Evolutionary conservation across 1,140 invertebrate genomes (phyloP).

Genomic region (Cydia splendana): DNA sequence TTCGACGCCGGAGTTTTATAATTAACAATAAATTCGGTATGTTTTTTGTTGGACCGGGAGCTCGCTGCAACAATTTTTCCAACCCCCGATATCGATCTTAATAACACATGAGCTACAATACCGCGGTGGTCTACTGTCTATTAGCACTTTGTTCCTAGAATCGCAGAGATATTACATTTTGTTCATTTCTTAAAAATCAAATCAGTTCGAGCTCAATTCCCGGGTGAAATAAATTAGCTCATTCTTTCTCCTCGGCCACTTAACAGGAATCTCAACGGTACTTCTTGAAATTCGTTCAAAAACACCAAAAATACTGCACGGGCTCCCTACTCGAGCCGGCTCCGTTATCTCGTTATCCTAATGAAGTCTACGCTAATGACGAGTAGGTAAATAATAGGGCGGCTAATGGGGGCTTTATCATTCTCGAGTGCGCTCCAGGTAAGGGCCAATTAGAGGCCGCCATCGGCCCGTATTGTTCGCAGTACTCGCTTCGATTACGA

Average conservation of each 20-base stretch:
- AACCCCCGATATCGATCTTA: conserved; percentile 58
- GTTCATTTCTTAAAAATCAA: conserved; percentile 16
- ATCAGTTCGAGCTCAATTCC: conserved; percentile 37
- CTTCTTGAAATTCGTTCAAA: conserved; percentile 65
- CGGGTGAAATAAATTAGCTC: conserved; percentile 64
- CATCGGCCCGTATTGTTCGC: conserved; percentile 79
- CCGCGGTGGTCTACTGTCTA: conserved; percentile 54
- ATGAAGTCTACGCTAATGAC: conserved; percentile 80
- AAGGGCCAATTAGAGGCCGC: conserved; percentile 79
- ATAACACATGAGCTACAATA: conserved; percentile 57
- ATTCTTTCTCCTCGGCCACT: conserved; percentile 51
- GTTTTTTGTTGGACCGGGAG: conserved; percentile 69
- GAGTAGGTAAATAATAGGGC: conserved; percentile 80
- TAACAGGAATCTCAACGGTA: conserved; percentile 51
- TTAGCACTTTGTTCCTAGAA: conserved; percentile 41
- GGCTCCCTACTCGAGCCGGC: conserved; percentile 62
- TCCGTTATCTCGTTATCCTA: conserved; percentile 80
- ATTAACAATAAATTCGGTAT: conserved; percentile 79
- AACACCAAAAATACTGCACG: conserved; percentile 67
- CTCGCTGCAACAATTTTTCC: conserved; percentile 67
- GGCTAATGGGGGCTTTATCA: conserved; percentile 80
- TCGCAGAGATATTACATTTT: neutral
- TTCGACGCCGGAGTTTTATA: conserved; percentile 75
- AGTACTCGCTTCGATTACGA: conserved; percentile 76
- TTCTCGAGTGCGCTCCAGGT: conserved; percentile 79